Evolutionary conservation across 2,888 invertebrate genomes (phyloP).

Genomic region (Chrysolina oricalcia): DNA sequence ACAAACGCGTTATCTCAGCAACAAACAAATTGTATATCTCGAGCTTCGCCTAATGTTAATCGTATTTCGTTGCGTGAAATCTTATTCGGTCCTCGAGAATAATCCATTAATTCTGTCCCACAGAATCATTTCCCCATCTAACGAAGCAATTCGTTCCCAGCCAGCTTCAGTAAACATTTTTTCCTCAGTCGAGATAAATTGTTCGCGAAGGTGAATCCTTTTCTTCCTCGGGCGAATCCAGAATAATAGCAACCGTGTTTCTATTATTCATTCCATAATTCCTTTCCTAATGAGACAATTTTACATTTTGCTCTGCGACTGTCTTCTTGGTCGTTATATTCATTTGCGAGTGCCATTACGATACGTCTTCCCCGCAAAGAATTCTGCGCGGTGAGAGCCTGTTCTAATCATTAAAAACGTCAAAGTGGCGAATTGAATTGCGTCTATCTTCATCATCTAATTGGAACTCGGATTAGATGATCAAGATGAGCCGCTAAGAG

Average conservation of each 20-base stretch:
- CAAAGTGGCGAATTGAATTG: background rate
- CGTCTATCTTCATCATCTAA: background rate
- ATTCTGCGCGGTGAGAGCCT: background rate
- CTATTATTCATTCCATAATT: slow-evolving; percentile 55
- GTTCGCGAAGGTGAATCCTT: slow-evolving; percentile 2
- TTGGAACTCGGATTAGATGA: background rate
- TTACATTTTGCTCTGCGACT: slow-evolving; percentile 43
- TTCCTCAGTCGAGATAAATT: background rate
- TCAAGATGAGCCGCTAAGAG: background rate
- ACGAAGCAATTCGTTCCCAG: background rate
- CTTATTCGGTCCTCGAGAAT: background rate
- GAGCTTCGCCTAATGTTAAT: background rate
- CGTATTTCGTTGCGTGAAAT: background rate
- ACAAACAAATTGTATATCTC: background rate
- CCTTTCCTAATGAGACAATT: slow-evolving; percentile 57
- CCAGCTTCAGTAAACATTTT: background rate
- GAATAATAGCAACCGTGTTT: slow-evolving; percentile 6
- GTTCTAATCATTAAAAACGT: background rate
- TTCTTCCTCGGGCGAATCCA: background rate
- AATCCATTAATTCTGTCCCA: background rate
- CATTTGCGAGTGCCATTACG: slow-evolving; percentile 44
- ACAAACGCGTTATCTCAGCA: background rate
- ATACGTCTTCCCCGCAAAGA: slow-evolving; percentile 33
- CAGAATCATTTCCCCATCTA: background rate
- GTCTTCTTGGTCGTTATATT: slow-evolving; percentile 44